A percentile compares a stretch with the other conserved stretches of the same genome.
phyloP scores from a whole-genome alignment of 1,140 invertebrate species.

The Lordiphosa mommai region DNA sequence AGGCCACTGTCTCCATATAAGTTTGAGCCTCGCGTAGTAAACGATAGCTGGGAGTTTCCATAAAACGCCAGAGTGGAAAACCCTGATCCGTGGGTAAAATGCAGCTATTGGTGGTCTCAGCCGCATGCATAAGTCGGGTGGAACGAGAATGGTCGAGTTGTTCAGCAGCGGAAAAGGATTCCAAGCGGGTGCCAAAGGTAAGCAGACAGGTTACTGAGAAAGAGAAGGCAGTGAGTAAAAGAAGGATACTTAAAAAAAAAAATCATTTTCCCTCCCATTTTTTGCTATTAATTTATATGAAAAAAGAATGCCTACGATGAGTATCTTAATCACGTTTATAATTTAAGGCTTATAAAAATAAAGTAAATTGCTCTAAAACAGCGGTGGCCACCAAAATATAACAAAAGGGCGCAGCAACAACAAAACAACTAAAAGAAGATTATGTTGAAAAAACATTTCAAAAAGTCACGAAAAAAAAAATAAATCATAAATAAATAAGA shows the following conservation, averaged over 20 bases:
- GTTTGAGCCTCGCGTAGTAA: constrained; percentile 85
- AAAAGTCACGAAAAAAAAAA: too few species aligned
- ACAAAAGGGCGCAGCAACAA: too few species aligned
- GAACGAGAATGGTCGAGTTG: constrained; percentile 82
- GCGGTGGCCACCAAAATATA: too few species aligned
- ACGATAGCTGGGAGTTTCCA: constrained; percentile 87
- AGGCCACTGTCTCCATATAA: constrained; percentile 87
- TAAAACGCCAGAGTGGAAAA: constrained; percentile 85
- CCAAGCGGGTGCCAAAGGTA: constrained; percentile 84
- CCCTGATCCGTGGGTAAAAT: constrained; percentile 89
- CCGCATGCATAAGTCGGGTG: constrained; percentile 86
- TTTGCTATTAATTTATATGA: too few species aligned
- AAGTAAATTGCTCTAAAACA: too few species aligned
- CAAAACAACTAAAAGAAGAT: too few species aligned
- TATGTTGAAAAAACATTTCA: too few species aligned
- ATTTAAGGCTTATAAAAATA: too few species aligned
- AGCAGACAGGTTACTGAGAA: constrained; percentile 85
- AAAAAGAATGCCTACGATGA: too few species aligned
- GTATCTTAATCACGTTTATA: too few species aligned
- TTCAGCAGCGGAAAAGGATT: constrained; percentile 84
- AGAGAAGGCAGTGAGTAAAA: not conserved
- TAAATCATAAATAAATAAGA: too few species aligned
- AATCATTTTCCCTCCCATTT: too few species aligned
- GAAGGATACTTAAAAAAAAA: not conserved
- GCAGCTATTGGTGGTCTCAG: constrained; percentile 84